These are phyloP conservation scores for Drosophila athabasca DNA, from an alignment of 1,140 invertebrate genomes.

Conservation along the genomic window DNA sequence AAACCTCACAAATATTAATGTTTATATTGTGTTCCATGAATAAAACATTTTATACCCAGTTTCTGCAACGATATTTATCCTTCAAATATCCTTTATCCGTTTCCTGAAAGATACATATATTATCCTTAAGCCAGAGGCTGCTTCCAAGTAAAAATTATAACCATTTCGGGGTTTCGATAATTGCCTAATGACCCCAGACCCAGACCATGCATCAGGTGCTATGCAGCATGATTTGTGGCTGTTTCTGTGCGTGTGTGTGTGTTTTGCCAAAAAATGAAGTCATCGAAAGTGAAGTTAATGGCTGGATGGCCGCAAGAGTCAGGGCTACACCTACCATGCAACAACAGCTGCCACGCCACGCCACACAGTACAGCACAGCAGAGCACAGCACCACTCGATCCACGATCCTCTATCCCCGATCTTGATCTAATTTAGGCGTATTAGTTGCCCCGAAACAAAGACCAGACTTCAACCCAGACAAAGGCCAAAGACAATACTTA, in stretches of 20 bases:
- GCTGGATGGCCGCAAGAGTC: conserved; percentile 53
- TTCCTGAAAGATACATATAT: no score
- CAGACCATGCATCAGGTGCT: conserved; percentile 61
- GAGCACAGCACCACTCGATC: conserved; percentile 19
- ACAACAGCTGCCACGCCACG: conserved; percentile 61
- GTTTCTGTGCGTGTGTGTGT: conserved; percentile 6
- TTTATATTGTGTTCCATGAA: no score
- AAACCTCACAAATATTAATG: no score
- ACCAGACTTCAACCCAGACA: conserved; percentile 8
- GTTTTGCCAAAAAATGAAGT: conserved; percentile 43
- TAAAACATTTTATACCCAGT: no score
- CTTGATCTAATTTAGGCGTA: conserved; percentile 79
- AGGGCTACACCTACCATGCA: conserved; percentile 35
- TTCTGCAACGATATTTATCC: no score
- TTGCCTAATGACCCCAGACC: conserved; percentile 58
- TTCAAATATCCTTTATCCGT: no score
- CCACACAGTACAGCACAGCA: no score
- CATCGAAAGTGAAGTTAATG: conserved; percentile 65
- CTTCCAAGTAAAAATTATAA: conserved; percentile 3
- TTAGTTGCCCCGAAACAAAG: conserved; percentile 72
- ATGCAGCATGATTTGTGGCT: conserved; percentile 52
- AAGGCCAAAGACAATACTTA: conserved; percentile 39
- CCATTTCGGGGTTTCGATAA: conserved; percentile 38
- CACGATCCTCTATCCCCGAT: conserved; percentile 41
- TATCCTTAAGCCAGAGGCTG: no score